Percentiles rank a stretch among this genome's conserved stretches.
Evolutionary conservation across 2,797 vertebrate species (phyloP).

Genomic region (Cynopterus sphinx): DNA sequence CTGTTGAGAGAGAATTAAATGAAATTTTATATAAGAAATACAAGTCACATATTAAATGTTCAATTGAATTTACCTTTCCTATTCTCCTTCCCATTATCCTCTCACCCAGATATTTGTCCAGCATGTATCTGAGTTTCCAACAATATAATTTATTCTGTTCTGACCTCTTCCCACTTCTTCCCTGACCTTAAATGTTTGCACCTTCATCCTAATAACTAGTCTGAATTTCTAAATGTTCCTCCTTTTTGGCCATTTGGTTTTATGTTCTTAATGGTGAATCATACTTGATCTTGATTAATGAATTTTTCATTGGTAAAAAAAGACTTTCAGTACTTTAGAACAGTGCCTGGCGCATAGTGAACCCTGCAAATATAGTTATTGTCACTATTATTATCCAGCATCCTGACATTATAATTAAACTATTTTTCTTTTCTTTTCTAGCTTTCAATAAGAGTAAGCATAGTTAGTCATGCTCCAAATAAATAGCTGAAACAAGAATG

Average conservation of each 20-base stretch:
- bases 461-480: constrained; percentile 18
- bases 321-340: constrained; percentile 16
- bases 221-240: constrained; percentile 46
- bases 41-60: neutral
- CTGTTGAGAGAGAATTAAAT: neutral
- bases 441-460: neutral
- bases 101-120: neutral
- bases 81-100: neutral
- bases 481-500: neutral
- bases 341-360: neutral
- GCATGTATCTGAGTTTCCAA: neutral
- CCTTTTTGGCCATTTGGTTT: constrained; percentile 7
- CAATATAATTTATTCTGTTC: neutral
- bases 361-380: neutral
- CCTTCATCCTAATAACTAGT: neutral
- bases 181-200: neutral
- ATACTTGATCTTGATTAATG: constrained; percentile 42
- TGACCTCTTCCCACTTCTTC: neutral
- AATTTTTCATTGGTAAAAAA: constrained; percentile 55
- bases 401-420: constrained; percentile 40
- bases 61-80: neutral
- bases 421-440: constrained; percentile 31
- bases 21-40: neutral
- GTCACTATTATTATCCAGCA: constrained; percentile 9
- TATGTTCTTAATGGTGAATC: neutral